phyloP scores from a whole-genome alignment of 2,113 vertebrate genomes.

The Cyanoderma ruficeps region DNA sequence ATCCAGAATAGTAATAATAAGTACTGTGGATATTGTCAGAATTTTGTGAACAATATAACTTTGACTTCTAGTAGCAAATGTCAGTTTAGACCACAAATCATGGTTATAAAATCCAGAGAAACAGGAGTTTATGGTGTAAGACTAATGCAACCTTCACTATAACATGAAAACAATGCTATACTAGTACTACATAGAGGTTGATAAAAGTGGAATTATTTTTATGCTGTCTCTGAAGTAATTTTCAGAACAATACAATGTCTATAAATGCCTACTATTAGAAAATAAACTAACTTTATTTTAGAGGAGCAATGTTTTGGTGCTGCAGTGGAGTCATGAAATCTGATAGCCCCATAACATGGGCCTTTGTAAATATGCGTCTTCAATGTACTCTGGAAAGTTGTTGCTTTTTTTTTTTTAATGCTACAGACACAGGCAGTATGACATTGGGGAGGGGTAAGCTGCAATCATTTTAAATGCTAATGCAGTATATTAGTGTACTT shows the following conservation, averaged over 20 bases:
- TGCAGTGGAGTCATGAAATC: background rate
- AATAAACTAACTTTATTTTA: constrained; percentile 33
- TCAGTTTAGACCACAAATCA: background rate
- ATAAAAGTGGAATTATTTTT: constrained; percentile 3
- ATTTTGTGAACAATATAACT: background rate
- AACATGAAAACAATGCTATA: background rate
- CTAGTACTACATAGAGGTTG: background rate
- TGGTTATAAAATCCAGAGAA: constrained; percentile 4
- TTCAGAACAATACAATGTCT: background rate
- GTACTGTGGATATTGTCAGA: background rate
- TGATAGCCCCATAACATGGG: background rate
- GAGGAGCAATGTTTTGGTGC: background rate
- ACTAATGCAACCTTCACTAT: background rate
- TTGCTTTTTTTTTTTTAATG: background rate
- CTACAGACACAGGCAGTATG: background rate
- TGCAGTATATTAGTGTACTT: background rate
- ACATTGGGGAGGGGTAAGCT: background rate
- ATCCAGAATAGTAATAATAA: background rate
- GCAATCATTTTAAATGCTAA: background rate
- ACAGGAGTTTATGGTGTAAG: background rate
- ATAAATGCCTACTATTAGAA: background rate
- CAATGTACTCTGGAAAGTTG: background rate
- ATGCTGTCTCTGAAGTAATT: background rate
- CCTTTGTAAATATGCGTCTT: background rate
- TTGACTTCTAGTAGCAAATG: constrained; percentile 8